A percentile compares a stretch with the other conserved stretches of the same genome.
phyloP scores from a whole-genome alignment of 2,888 invertebrate species.

The Strigamia maritima region DNA sequence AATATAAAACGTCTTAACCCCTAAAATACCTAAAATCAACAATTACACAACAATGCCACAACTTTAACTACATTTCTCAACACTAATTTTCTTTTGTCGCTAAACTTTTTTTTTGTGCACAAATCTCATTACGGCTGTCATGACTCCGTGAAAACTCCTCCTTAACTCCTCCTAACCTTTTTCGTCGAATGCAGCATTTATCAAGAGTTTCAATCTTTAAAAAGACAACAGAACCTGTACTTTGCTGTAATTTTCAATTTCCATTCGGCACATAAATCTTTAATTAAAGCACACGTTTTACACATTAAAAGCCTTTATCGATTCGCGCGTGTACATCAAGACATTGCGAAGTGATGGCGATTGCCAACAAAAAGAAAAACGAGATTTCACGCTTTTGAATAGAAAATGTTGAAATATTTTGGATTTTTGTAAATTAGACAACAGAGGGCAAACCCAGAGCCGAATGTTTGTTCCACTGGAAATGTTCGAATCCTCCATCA shows the following conservation, averaged over 20 bases:
- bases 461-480: not conserved
- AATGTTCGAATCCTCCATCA: not conserved
- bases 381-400: not conserved
- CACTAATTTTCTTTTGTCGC: no score
- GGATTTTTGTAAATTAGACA: no score
- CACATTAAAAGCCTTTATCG: not conserved
- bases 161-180: not conserved
- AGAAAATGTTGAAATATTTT: not conserved
- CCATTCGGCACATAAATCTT: not conserved
- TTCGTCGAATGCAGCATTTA: not conserved
- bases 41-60: no score
- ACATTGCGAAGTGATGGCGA: not conserved
- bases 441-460: not conserved
- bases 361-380: not conserved
- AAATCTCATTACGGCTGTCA: no score
- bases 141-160: no score
- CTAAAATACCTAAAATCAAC: no score
- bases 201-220: not conserved
- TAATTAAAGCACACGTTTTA: not conserved
- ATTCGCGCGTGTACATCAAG: not conserved
- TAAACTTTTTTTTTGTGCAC: no score
- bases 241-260: not conserved
- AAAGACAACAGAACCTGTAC: not conserved
- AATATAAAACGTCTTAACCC: no score
- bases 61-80: no score